phyloP scores from a whole-genome alignment of 2,113 vertebrate species.

The Camarhynchus parvulus region DNA sequence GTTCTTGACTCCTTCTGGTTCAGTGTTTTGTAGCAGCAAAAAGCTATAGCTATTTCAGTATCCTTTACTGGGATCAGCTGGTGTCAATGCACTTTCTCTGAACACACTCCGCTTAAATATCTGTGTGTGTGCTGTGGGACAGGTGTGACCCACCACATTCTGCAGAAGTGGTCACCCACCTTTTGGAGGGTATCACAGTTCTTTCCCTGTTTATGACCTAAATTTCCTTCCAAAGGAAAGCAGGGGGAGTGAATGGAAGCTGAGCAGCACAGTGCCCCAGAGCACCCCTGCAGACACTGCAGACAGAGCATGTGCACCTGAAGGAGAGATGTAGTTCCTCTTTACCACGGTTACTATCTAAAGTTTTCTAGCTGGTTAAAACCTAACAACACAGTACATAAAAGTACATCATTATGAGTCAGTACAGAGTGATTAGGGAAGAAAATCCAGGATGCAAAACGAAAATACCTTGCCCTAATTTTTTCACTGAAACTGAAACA shows the following conservation, averaged over 20 bases:
- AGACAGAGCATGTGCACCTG: neutral
- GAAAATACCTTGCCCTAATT: neutral
- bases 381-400: neutral
- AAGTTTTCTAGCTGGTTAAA: neutral
- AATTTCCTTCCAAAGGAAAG: neutral
- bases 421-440: neutral
- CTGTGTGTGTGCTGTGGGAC: neutral
- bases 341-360: neutral
- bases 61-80: neutral
- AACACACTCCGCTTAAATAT: neutral
- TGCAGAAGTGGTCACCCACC: neutral
- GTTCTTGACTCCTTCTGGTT: neutral
- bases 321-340: neutral
- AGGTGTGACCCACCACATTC: neutral
- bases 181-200: rapidly evolving
- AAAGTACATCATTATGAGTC: neutral
- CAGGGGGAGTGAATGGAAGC: rapidly evolving
- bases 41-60: neutral
- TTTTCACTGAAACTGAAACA: neutral
- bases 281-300: neutral
- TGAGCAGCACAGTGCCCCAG: neutral
- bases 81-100: neutral
- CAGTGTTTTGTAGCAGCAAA: neutral
- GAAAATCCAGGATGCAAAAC: neutral
- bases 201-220: neutral